Conservation (phyloP, 1,140 invertebrate species). For the Drosophila cardini region DNA sequence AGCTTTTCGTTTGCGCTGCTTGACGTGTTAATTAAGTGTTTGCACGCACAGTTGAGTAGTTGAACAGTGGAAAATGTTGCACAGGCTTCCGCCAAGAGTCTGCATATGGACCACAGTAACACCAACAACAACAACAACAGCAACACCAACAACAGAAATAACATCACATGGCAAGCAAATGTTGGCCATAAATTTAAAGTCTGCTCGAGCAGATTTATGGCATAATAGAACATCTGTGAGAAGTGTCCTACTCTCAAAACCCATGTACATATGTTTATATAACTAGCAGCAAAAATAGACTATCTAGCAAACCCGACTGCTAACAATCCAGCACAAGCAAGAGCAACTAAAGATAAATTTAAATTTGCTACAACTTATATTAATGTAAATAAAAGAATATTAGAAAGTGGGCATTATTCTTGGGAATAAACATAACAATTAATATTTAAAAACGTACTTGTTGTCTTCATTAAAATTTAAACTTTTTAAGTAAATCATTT, state of each 20-base stretch:
- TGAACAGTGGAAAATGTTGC: constrained; percentile 24
- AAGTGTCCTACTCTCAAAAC: constrained; percentile 34
- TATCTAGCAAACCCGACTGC: no score
- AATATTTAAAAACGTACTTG: no score
- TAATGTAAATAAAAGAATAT: no score
- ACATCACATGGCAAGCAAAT: constrained; percentile 33
- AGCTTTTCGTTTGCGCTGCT: constrained; percentile 22
- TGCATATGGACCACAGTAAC: background rate
- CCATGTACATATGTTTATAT: constrained; percentile 5
- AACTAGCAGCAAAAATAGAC: no score
- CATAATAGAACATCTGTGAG: constrained; percentile 37
- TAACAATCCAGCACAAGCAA: no score
- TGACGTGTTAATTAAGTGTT: constrained; percentile 75
- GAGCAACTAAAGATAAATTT: no score
- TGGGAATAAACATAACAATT: no score
- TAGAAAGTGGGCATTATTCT: no score
- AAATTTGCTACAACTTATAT: no score
- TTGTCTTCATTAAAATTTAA: no score
- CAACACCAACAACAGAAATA: constrained; percentile 1
- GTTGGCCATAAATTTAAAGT: constrained; percentile 55
- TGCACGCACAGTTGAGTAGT: constrained; percentile 67
- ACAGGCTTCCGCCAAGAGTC: background rate
- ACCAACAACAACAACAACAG: background rate
- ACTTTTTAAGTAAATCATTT: no score
- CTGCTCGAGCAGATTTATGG: constrained; percentile 57